Base-by-base conservation (phyloP, 2,113 vertebrate genomes). In the Nothoprocta pentlandii region DNA sequence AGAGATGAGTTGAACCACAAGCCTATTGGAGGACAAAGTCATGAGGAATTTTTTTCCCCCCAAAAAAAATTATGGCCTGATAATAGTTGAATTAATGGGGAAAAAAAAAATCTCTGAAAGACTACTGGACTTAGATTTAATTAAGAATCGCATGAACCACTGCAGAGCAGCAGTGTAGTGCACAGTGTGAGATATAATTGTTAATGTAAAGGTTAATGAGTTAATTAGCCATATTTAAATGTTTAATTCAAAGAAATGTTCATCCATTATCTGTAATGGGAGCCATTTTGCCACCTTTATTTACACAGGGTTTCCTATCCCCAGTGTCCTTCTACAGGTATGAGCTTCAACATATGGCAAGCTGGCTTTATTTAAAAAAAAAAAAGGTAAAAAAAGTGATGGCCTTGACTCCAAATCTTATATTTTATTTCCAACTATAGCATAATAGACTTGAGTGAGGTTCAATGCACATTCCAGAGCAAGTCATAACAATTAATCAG, bases 131-230 rank as follows among this genome's bases (percentile, higher is more conserved):
- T 94, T 93, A 73, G 30, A 91, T 96, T 97, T 96, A 97, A 97
- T 98, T 97, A 97, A 97, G 85, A 83, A 97, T 83, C 75, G 46
- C 21, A 17, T 83, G 95, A 97, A 95, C 93, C 91, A 89, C 81
- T 94, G 39, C n/a, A 96, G 73, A 97, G 56, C 82, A 90, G 20
- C 39, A 28, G 21, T 90, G 68, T 84, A 97, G 77, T 77, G 89
- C 96, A 93, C 96, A 97, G 96, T 96, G 89, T 97, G 97, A 97
- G 96, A 95, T 87, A 87, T 84, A 96, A 97, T 96, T 97, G 94
- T 94, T 97, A 97, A 96, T 92, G 71, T 69, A 97, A 97, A 97
- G 96, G 97, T 97, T 97, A 98, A 98, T 97, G 89, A 96, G 63
- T 97, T 97, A 97, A 98, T 98, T 97, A 97, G 66, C 56, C 44